Percentiles rank a stretch among this genome's conserved stretches.
phyloP scores from a whole-genome alignment of 1,140 invertebrate species.

The Drosophila cardini region DNA sequence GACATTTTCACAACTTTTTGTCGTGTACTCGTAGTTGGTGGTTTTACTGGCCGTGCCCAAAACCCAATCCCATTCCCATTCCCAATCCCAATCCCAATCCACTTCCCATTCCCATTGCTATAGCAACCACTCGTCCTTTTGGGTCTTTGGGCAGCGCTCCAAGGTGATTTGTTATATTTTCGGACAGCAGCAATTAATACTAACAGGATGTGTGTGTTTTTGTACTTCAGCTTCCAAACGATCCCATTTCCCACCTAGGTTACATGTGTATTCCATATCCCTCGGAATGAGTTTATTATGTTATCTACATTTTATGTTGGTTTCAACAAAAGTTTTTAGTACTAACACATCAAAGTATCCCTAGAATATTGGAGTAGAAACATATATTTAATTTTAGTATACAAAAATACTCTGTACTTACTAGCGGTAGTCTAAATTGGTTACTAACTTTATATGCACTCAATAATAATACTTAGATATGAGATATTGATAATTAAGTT shows the following conservation, averaged over 20 bases:
- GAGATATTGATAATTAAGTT: conserved; percentile 1
- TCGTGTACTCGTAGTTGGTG: conserved; percentile 60
- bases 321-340: conserved; percentile 14
- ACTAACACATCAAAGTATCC: not conserved
- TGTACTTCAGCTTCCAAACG: conserved; percentile 15
- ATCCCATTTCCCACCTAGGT: conserved; percentile 5
- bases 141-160: conserved; percentile 56
- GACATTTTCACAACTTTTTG: conserved; percentile 84
- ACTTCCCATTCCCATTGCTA: conserved; percentile 26
- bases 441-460: not conserved
- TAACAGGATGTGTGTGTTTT: conserved; percentile 77
- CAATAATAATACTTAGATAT: conserved; percentile 4
- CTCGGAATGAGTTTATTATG: conserved; percentile 21
- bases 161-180: conserved; percentile 84
- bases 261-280: not conserved
- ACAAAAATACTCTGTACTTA: not conserved
- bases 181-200: conserved; percentile 84
- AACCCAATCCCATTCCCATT: conserved; percentile 36
- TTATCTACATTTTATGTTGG: conserved; percentile 18
- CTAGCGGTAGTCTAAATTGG: not conserved
- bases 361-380: not conserved
- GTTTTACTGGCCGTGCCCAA: conserved; percentile 42
- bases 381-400: not conserved
- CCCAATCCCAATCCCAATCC: conserved; percentile 16
- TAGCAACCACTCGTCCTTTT: conserved; percentile 66